Conservation (phyloP, 92 coral and sea anemone species). For the Blastomussa wellsi region DNA sequence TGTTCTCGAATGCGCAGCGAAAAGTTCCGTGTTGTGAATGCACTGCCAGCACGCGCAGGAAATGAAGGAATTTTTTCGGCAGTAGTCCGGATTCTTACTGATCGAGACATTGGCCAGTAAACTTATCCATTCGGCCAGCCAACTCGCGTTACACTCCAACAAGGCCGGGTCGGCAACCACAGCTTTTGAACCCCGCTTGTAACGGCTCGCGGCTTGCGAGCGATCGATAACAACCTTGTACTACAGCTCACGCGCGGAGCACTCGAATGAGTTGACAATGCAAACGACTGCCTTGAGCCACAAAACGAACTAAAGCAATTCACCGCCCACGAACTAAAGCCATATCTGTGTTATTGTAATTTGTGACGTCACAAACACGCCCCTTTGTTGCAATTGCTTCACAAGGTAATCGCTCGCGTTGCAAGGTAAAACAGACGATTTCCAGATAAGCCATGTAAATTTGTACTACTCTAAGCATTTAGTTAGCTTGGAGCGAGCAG, state of each 20-base stretch:
- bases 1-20: slow-evolving; percentile 35
- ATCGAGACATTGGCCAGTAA: slow-evolving; percentile 83
- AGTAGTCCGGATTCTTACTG: slow-evolving; percentile 69
- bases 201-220: slow-evolving; percentile 31
- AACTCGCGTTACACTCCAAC: slow-evolving; percentile 56
- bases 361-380: slow-evolving; percentile 87
- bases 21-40: slow-evolving; percentile 83
- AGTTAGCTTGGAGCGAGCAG: background rate
- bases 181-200: slow-evolving; percentile 16
- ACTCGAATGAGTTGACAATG: slow-evolving; percentile 40
- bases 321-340: slow-evolving; percentile 52
- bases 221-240: slow-evolving; percentile 24
- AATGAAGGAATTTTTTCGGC: slow-evolving; percentile 88
- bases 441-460: background rate
- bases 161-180: slow-evolving; percentile 38
- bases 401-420: background rate
- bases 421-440: background rate
- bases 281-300: slow-evolving; percentile 39
- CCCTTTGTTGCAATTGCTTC: slow-evolving; percentile 33
- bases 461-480: background rate
- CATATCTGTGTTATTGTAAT: slow-evolving; percentile 34
- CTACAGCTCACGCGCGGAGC: slow-evolving; percentile 39
- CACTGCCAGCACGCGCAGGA: slow-evolving; percentile 91
- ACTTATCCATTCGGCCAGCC: slow-evolving; percentile 52
- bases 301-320: slow-evolving; percentile 35